Evolutionary conservation across 2,113 vertebrate species (phyloP), one percentile per base, ranked within the genome.

Genomic region (Nesogale talazaci): DNA sequence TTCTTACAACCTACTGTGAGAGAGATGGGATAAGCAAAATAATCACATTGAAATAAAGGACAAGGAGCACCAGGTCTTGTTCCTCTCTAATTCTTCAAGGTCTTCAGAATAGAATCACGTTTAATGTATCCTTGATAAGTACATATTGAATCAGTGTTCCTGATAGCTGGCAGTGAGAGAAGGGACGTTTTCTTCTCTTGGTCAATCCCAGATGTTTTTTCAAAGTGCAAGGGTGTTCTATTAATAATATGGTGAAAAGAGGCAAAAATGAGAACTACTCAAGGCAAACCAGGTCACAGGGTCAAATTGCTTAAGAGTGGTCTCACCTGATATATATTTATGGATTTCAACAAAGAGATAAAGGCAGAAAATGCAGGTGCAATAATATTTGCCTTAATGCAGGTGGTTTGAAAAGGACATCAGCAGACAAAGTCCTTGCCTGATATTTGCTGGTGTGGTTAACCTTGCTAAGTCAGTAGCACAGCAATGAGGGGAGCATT

Each of bases 11-110:
- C 63, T 84, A 70, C 19, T 76, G 46, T 34, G 25, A 95, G 42
- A 74, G 59, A 84, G 81, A 81, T 4, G 94, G 27, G 14, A 46
- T 94, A 78, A 36, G 3, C 79, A 83, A 4, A 82, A 67, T 75
- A 31, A 93, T 87, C 65, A 88, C 14, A 89, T 78, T 88, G 77
- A 96, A 89, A 89, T 87, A 91, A 52, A 36, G 23, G 17, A 8
- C 38, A 93, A 83, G 16, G 56, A 79, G 20, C 72, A 92, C 3
- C 23, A 81, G 14, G 23, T 84, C 36, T 74, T 93, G 7, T 56
- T 92, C 10, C 38, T 88, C 17, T 52, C 75, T 90, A 85, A 52
- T 22, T 92, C 25, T 70, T 17, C 91, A 27, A 11, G 83, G 27
- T 81, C 63, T 56, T 46, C 40, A 93, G 79, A 75, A 87, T 15